These are phyloP conservation scores for Aphelenchoides besseyi DNA, from an alignment of 1,140 invertebrate species.

Conservation along the genomic window DNA sequence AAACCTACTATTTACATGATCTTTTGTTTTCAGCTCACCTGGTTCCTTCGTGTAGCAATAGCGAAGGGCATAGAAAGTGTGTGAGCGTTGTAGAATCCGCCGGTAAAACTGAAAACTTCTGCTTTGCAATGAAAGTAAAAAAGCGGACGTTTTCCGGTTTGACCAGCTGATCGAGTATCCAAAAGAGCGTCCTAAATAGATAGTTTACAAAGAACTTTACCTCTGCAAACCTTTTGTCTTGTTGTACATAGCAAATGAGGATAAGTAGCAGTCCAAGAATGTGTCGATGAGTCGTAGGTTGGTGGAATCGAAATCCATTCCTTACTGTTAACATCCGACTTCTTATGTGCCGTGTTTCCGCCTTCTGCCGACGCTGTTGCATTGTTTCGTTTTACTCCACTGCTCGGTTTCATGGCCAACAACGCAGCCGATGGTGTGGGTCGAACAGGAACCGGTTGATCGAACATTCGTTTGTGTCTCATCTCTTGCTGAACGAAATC, in stretches of 20 bases:
- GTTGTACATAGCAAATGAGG: slow-evolving; percentile 62
- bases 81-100: slow-evolving; percentile 52
- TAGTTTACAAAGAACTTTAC: not conserved
- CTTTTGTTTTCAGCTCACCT: slow-evolving; percentile 29
- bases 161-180: slow-evolving; percentile 48
- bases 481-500: slow-evolving; percentile 54
- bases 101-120: slow-evolving; percentile 57
- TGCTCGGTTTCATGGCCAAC: slow-evolving; percentile 53
- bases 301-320: slow-evolving; percentile 61
- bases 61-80: slow-evolving; percentile 61
- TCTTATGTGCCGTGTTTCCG: slow-evolving; percentile 62
- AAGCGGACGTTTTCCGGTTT: slow-evolving; percentile 59
- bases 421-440: slow-evolving; percentile 48
- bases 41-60: slow-evolving; percentile 59
- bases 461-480: slow-evolving; percentile 49
- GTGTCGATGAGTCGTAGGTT: slow-evolving; percentile 47
- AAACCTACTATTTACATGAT: slow-evolving; percentile 20
- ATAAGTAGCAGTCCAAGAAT: slow-evolving; percentile 60
- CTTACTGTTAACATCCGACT: slow-evolving; percentile 61
- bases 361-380: slow-evolving; percentile 54
- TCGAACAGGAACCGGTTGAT: slow-evolving; percentile 51
- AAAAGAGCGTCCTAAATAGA: slow-evolving; percentile 43
- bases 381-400: slow-evolving; percentile 50
- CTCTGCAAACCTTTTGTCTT: slow-evolving; percentile 48
- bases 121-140: slow-evolving; percentile 61